These are phyloP conservation scores for Silurus meridionalis DNA, from an alignment of 2,113 vertebrate genomes.

Conservation along the genomic window DNA sequence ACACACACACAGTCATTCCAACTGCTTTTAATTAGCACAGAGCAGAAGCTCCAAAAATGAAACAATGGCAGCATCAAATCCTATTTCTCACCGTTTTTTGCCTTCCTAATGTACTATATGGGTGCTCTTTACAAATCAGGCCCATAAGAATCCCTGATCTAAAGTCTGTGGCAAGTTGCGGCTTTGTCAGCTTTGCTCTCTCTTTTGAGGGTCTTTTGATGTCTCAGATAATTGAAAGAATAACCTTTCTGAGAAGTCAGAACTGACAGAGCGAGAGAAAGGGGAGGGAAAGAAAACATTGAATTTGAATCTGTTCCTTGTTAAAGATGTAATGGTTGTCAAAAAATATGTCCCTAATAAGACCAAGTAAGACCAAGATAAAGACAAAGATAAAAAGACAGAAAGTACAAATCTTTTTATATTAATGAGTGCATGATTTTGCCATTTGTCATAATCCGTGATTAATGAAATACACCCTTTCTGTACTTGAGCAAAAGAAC, in stretches of 20 bases:
- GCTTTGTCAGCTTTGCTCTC: conserved; percentile 70
- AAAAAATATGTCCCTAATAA: background rate
- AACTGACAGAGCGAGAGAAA: conserved; percentile 51
- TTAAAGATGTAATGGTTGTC: conserved; percentile 30
- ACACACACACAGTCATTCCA: conserved; percentile 13
- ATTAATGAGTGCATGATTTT: background rate
- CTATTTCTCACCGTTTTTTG: conserved; percentile 19
- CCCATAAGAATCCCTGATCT: conserved; percentile 21
- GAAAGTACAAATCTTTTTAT: background rate
- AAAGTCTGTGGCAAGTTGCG: conserved; percentile 56
- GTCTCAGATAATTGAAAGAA: conserved; percentile 75
- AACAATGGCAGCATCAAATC: conserved; percentile 49
- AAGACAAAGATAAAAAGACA: background rate
- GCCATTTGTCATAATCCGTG: background rate
- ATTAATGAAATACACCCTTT: too few relatives aligned
- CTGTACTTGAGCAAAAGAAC: too few relatives aligned
- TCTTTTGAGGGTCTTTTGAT: conserved; percentile 62
- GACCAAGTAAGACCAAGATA: background rate
- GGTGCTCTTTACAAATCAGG: conserved; percentile 45
- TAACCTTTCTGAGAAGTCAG: conserved; percentile 62
- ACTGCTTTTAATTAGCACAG: conserved; percentile 56
- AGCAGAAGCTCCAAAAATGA: conserved; percentile 55
- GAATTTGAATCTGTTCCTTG: conserved; percentile 49
- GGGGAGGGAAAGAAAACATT: conserved; percentile 22
- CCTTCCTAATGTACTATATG: conserved; percentile 1